A percentile compares a stretch with the other conserved stretches of the same genome.
phyloP scores from a whole-genome alignment of 35 echinoderm and acorn worm genomes.

The Eucidaris tribuloides region DNA sequence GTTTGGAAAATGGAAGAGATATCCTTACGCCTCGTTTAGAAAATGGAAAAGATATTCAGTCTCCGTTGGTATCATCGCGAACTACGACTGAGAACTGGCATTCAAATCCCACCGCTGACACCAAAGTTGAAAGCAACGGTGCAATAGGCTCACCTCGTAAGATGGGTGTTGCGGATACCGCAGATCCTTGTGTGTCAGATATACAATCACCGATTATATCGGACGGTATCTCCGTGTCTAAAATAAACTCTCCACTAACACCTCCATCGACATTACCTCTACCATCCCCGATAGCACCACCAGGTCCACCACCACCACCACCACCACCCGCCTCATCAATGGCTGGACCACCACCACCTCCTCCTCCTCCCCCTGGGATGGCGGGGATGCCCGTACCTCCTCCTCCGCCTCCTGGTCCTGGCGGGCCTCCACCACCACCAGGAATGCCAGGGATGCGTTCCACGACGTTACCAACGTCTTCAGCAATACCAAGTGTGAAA shows the following conservation, averaged over 20 bases:
- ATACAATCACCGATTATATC: neutral
- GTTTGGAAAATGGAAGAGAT: conserved; percentile 18
- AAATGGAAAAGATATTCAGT: neutral
- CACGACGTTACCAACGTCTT: conserved; percentile 14
- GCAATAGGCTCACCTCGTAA: neutral
- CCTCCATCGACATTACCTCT: conserved; percentile 16
- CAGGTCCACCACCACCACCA: conserved; percentile 49
- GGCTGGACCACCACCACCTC: conserved; percentile 39
- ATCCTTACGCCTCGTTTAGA: neutral
- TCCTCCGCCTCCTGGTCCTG: conserved; percentile 50
- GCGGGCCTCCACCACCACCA: neutral
- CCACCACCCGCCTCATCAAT: conserved; percentile 41
- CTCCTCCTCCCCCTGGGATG: conserved; percentile 61
- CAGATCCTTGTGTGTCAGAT: conserved; percentile 2
- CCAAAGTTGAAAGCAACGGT: neutral
- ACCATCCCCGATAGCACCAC: neutral
- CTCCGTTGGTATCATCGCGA: neutral
- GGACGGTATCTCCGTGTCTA: neutral
- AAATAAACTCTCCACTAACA: conserved; percentile 4
- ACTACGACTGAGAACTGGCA: conserved; percentile 6
- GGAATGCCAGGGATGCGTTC: conserved; percentile 29
- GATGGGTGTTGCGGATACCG: conserved; percentile 43
- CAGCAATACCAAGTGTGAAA: conserved; percentile 78
- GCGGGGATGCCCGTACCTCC: conserved; percentile 54
- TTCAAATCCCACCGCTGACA: neutral